These are phyloP conservation scores for Mamestra brassicae DNA, from an alignment of 2,888 invertebrate genomes.

Conservation along the genomic window DNA sequence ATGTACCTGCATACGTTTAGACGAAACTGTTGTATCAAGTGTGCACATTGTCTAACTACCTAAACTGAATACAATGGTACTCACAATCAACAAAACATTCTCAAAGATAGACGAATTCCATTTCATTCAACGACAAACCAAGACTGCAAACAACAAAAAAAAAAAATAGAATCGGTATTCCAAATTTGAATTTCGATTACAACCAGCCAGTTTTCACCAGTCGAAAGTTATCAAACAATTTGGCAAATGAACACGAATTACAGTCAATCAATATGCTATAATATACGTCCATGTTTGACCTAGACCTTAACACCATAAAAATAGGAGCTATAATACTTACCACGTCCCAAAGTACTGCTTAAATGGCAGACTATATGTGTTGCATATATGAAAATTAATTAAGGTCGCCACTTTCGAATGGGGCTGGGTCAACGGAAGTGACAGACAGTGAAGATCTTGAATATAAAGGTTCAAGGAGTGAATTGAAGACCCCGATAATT, in stretches of 20 bases:
- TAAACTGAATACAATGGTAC: neutral
- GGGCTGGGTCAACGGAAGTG: constrained; percentile 60
- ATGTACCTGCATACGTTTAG: neutral
- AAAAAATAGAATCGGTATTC: constrained; percentile 25
- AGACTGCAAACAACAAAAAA: constrained; percentile 27
- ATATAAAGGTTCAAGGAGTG: constrained; percentile 53
- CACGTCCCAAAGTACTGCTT: constrained; percentile 27
- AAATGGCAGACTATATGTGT: constrained; percentile 65
- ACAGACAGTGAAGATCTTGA: constrained; percentile 59
- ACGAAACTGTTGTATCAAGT: neutral
- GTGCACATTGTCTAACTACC: constrained; percentile 1
- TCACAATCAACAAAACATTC: constrained; percentile 27
- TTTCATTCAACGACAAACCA: constrained; percentile 18
- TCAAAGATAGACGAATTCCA: constrained; percentile 6
- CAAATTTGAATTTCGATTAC: constrained; percentile 31
- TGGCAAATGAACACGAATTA: constrained; percentile 45
- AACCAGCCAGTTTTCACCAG: constrained; percentile 35
- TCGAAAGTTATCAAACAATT: constrained; percentile 51
- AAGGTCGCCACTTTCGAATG: constrained; percentile 70
- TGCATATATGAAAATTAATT: constrained; percentile 74
- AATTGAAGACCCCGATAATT: constrained; percentile 1
- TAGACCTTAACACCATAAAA: constrained; percentile 67
- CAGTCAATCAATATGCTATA: constrained; percentile 55
- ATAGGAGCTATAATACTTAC: constrained; percentile 39
- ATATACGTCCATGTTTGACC: constrained; percentile 67